Base-by-base conservation (phyloP, 1,140 invertebrate genomes). In the Cotesia typhae region DNA sequence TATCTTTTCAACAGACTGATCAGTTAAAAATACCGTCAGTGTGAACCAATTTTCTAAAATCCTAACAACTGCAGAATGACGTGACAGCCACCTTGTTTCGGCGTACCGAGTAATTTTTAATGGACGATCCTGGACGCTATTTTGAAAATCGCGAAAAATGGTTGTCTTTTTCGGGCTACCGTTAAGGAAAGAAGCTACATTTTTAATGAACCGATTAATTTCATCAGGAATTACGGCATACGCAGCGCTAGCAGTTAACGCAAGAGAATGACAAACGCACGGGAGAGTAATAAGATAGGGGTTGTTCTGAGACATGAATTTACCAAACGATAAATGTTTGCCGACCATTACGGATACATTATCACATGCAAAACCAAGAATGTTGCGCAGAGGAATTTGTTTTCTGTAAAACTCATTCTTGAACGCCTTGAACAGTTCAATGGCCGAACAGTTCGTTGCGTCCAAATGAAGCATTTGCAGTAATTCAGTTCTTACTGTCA, bases 21-120 rank as follows among this genome's bases (percentile, higher is more conserved):
- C 17, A 17, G 17, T 17, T 0, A 17, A 17, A 17, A 17, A 17
- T 17, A 17, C 17, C 17, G 17, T 17, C 17, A 0, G 17, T 1
- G 17, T 17, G 17, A 17, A 17, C 17, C 72, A 75, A 38, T 35
- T 10, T 10, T 69, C 5, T 7, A 75, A 12, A 47, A 75, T 64
- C 17, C 59, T 12, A 1, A 20, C 14, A 36, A 76, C 55, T n/a
- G 65, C 71, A 2, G 52, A 0, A 9, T 73, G 61, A 61, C 73
- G 73, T 4, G 37, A 63, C 14, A 77, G 67, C 74, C 71, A 77
- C 2, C 76, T 63, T 36, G 73, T 75, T 3, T 51, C 52, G 1
- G 65, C 52, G 14, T 71, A 63, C 36, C 10, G 52, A 0, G 70
- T 4, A 47, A 76, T 36, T 60, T 72, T 72, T 1, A 5, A 53